Conservation (phyloP, 2,797 vertebrate genomes). For the Tarsius wallacei region DNA sequence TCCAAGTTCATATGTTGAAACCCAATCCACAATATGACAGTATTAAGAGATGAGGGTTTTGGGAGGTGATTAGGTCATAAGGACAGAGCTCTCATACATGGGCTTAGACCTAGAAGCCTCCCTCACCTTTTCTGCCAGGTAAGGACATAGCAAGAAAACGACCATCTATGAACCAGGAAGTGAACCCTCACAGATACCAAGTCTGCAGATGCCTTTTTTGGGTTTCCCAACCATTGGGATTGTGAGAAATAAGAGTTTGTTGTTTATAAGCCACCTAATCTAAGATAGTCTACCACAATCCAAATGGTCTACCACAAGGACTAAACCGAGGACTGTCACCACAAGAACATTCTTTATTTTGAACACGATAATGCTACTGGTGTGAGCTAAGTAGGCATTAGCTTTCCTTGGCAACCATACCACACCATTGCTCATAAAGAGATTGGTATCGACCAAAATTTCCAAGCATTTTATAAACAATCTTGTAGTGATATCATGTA, state of each 20-base stretch:
- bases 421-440: not conserved
- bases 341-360: conserved; percentile 27
- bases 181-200: not conserved
- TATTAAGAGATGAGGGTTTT: not conserved
- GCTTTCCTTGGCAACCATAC: not conserved
- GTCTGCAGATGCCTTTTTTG: not conserved
- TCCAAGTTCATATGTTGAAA: not conserved
- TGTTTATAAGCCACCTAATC: not conserved
- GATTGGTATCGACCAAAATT: not conserved
- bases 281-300: not conserved
- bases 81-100: not conserved
- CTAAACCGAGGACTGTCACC: not conserved
- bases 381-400: not conserved
- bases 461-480: conserved; percentile 7
- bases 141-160: not conserved
- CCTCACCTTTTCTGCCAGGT: not conserved
- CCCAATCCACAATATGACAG: not conserved
- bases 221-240: not conserved
- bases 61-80: not conserved
- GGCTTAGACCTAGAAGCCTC: not conserved
- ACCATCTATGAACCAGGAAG: too few relatives aligned
- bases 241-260: too few relatives aligned
- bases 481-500: not conserved
- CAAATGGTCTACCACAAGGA: not conserved
- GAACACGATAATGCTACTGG: not conserved